phyloP scores from a whole-genome alignment of 2,888 invertebrate genomes.

The Parthenolecanium corni region DNA sequence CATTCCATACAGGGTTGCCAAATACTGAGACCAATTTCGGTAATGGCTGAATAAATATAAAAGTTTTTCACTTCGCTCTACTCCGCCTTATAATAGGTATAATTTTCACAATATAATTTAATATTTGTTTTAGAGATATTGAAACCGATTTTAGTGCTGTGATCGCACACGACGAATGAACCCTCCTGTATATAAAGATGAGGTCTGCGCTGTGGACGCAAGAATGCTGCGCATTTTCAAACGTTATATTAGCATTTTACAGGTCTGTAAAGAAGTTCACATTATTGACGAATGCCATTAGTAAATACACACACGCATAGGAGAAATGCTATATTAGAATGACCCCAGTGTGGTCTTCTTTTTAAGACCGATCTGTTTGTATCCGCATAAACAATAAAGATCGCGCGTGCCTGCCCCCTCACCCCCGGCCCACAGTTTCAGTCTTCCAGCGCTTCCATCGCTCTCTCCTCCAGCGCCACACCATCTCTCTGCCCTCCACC shows the following conservation, averaged over 20 bases:
- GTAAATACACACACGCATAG: background rate
- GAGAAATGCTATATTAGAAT: background rate
- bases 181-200: background rate
- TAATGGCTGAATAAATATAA: background rate
- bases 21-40: background rate
- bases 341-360: background rate
- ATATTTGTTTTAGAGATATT: slow-evolving; percentile 21
- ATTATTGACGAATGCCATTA: background rate
- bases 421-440: too few relatives aligned
- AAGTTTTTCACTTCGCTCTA: too few relatives aligned
- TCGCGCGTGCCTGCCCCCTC: slow-evolving; percentile 1
- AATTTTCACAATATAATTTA: background rate
- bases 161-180: slow-evolving; percentile 19
- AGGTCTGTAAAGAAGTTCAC: background rate
- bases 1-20: background rate
- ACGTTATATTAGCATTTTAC: slow-evolving; percentile 1
- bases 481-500: too few relatives aligned
- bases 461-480: too few relatives aligned
- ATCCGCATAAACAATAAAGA: background rate
- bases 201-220: background rate
- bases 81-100: too few relatives aligned
- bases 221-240: background rate
- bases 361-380: background rate
- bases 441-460: too few relatives aligned
- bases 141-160: slow-evolving; percentile 5